Conservation (phyloP, 2,797 vertebrate genomes). For the Anguilla marmorata region DNA sequence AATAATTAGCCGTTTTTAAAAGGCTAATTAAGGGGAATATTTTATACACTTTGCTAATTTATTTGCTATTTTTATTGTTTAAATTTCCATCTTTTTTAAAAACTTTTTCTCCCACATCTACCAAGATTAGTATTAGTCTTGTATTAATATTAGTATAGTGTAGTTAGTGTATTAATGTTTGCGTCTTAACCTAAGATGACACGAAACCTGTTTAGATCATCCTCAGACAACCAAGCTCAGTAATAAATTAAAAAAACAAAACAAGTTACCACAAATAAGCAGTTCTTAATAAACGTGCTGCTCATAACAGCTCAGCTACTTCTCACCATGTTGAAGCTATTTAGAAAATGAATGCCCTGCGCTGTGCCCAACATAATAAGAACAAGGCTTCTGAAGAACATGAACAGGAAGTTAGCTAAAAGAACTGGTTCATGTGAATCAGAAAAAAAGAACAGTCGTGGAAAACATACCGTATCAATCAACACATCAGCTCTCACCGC, state of each 20-base stretch:
- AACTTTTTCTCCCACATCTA: not conserved
- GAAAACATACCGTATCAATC: too few species aligned
- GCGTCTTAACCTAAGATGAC: not conserved
- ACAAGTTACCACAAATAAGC: not conserved
- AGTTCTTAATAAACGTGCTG: not conserved
- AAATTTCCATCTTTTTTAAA: not conserved
- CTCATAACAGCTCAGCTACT: not conserved
- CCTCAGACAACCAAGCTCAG: not conserved
- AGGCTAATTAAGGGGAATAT: too few species aligned
- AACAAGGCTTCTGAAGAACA: too few species aligned
- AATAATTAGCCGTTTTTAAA: too few species aligned
- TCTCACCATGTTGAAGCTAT: not conserved
- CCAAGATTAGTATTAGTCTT: not conserved
- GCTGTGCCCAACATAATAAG: too few species aligned
- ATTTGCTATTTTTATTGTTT: too few species aligned
- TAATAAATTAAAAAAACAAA: not conserved
- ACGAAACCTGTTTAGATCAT: not conserved
- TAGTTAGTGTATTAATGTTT: too few species aligned
- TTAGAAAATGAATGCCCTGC: not conserved
- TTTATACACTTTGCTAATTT: too few species aligned
- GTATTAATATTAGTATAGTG: not conserved
- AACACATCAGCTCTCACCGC: too few species aligned
- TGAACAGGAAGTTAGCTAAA: too few species aligned
- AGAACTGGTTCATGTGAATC: too few species aligned
- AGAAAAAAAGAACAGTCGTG: too few species aligned